Base-by-base conservation (phyloP, 2,797 vertebrate species). In the Mycteria americana region DNA sequence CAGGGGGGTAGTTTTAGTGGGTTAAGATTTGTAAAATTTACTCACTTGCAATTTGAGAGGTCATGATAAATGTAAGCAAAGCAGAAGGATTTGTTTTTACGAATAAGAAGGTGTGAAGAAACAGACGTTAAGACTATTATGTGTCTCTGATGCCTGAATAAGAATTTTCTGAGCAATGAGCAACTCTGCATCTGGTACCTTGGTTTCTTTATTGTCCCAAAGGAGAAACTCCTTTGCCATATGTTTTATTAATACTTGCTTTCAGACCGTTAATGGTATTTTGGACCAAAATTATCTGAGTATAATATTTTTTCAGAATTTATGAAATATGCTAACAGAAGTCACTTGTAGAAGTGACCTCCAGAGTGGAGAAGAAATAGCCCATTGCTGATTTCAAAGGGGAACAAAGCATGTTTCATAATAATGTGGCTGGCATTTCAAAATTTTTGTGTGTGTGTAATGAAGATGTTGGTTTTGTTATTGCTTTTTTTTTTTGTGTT, bases 11-110 rank as follows among this genome's bases (percentile, higher is more conserved):
- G n/a, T 50, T 84, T 88, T 86, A 60, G 46, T 79, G 72, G 17
- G n/a, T 95, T 96, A 97, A 88, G 68, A 88, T 74, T 74, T 97
- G 85, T 94, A 97, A 95, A 97, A 94, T 95, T 93, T 89, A 91
- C 84, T 95, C 89, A 85, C 92, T 94, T 97, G 97, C 54, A 77
- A 62, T 97, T 96, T 96, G 89, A 56, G 97, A 96, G 67, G 91
- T 95, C 85, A 59, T 60, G 25, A 46, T 89, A 60, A 54, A 33
- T 54, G 8, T 75, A 90, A 81, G 12, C 69, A 89, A 90, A 88
- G 43, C 41, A 59, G 56, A 88, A 76, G 9, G 39, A 59, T 86
- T 83, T 93, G 16, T 0, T 23, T 85, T 82, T 87, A 60, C 3
- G 3, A 88, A 56, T 77, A 41, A 59, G 48, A n/a, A 7, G 8